A percentile compares a stretch with the other conserved stretches of the same genome.
Evolutionary conservation across 2,888 invertebrate species (phyloP).

Genomic region (Linnaemya tessellans): DNA sequence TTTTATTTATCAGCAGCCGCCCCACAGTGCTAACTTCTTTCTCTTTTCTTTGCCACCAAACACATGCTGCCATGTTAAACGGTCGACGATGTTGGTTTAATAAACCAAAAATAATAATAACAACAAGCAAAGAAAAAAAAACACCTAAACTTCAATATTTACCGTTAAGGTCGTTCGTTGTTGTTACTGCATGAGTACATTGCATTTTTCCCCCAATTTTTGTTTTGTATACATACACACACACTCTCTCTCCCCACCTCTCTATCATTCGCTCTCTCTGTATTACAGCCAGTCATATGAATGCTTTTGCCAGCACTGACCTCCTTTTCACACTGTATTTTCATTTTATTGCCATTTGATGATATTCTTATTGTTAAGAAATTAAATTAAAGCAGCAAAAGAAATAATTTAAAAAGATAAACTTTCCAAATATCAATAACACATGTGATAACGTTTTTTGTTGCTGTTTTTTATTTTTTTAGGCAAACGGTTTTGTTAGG

Average conservation of each 20-base stretch:
- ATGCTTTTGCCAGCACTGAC: conserved; percentile 57
- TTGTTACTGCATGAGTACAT: conserved; percentile 1
- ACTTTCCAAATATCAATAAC: conserved; percentile 16
- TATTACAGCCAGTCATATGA: neutral
- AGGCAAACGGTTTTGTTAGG: neutral
- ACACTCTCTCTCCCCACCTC: too few species aligned
- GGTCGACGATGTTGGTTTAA: conserved; percentile 2
- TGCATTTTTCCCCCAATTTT: conserved; percentile 34
- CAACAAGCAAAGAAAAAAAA: conserved; percentile 7
- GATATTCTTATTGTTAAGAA: conserved; percentile 49
- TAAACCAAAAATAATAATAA: conserved; percentile 21
- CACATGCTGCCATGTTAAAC: neutral
- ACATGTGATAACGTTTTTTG: neutral
- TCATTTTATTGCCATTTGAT: conserved; percentile 2
- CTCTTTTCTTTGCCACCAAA: conserved; percentile 4
- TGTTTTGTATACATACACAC: neutral
- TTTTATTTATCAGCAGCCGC: neutral
- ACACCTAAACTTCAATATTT: conserved; percentile 49
- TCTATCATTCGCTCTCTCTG: too few species aligned
- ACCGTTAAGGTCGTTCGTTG: conserved; percentile 68
- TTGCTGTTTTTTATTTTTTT: neutral
- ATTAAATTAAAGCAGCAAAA: conserved; percentile 23
- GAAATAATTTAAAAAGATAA: conserved; percentile 13
- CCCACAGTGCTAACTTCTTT: neutral
- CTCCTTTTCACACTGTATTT: conserved; percentile 57